Evolutionary conservation across 1,140 invertebrate genomes (phyloP).

Genomic region (Linepithema humile): DNA sequence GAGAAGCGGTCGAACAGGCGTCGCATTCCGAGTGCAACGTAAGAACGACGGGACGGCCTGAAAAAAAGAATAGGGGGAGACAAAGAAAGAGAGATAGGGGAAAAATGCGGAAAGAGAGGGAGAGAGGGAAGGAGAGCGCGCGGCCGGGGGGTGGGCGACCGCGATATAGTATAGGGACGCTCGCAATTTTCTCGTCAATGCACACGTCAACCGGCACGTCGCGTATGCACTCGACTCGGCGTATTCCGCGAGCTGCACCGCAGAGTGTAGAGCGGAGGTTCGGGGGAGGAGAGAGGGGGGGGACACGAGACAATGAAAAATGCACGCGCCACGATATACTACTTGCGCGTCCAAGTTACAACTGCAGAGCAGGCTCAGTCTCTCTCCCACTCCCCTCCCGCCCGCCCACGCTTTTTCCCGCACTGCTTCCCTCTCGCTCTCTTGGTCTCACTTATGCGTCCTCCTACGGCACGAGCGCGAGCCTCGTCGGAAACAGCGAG

Average conservation of each 20-base stretch:
- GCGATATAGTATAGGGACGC: constrained; percentile 43
- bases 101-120: constrained; percentile 26
- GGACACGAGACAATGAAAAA: constrained; percentile 74
- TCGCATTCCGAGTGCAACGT: constrained; percentile 13
- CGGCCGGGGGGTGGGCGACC: constrained; percentile 9
- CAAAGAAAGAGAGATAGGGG: neutral
- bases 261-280: neutral
- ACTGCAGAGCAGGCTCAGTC: constrained; percentile 46
- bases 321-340: constrained; percentile 70
- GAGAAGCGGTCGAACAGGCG: constrained; percentile 4
- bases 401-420: too few species aligned
- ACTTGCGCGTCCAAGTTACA: constrained; percentile 67
- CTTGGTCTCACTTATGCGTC: constrained; percentile 49
- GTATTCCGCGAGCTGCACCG: constrained; percentile 48
- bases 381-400: constrained; percentile 29
- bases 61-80: neutral
- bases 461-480: constrained; percentile 22
- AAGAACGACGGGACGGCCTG: constrained; percentile 6
- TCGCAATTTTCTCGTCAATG: constrained; percentile 74
- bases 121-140: neutral
- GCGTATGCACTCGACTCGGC: constrained; percentile 53
- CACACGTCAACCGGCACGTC: constrained; percentile 57
- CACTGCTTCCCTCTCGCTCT: neutral
- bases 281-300: neutral
- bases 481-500: constrained; percentile 56